Evolutionary conservation across 2,797 vertebrate genomes (phyloP).

Genomic region (Muraenolepis orangiensis): DNA sequence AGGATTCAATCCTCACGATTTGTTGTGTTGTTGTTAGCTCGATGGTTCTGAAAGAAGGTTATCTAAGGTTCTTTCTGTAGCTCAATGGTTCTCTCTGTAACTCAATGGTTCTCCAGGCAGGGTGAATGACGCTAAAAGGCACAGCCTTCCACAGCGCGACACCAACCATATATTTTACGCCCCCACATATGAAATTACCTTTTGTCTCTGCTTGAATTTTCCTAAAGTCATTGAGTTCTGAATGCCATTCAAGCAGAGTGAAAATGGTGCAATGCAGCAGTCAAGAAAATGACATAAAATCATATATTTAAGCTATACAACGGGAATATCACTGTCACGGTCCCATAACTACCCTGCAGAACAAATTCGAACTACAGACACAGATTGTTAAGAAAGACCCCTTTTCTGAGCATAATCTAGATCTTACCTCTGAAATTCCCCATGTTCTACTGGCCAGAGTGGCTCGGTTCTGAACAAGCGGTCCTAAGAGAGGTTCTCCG

Average conservation of each 20-base stretch:
- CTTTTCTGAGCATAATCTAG: slow-evolving; percentile 23
- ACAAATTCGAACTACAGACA: not conserved
- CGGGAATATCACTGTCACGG: not conserved
- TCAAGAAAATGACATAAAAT: not conserved
- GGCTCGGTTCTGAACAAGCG: slow-evolving; percentile 26
- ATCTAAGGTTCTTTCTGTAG: not conserved
- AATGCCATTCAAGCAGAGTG: slow-evolving; percentile 4
- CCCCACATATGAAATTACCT: slow-evolving; percentile 19
- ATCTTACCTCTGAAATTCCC: slow-evolving; percentile 61
- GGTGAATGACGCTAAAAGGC: not conserved
- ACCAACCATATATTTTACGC: not conserved
- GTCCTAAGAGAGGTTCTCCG: slow-evolving; percentile 25
- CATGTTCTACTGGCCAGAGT: slow-evolving; percentile 46
- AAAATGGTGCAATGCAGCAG: slow-evolving; percentile 15
- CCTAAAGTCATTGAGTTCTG: not conserved
- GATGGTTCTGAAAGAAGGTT: not conserved
- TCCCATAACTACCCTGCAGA: not conserved
- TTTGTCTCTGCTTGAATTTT: slow-evolving; percentile 19
- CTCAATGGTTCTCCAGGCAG: not conserved
- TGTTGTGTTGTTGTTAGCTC: no score
- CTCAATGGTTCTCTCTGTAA: no score
- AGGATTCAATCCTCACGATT: no score
- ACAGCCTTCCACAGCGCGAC: not conserved
- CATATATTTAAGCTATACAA: not conserved
- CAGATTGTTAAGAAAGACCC: not conserved